Evolutionary conservation across 2,888 invertebrate genomes (phyloP).

Genomic region (Parochlus steinenii): DNA sequence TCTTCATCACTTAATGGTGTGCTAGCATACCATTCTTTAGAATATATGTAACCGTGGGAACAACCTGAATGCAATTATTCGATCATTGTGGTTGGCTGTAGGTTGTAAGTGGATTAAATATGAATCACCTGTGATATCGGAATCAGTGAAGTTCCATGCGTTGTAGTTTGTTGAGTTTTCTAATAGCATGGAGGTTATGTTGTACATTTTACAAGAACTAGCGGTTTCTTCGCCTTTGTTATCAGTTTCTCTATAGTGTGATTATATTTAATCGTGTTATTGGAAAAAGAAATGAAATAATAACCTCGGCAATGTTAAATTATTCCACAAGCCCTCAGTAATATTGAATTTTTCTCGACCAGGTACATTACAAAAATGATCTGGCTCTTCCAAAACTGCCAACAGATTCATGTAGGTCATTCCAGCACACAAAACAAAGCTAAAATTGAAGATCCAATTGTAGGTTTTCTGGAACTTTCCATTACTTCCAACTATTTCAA

Average conservation of each 20-base stretch:
- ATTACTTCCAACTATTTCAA: slow-evolving; percentile 34
- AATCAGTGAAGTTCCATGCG: slow-evolving; percentile 7
- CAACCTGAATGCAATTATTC: slow-evolving; percentile 25
- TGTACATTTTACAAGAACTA: slow-evolving; percentile 33
- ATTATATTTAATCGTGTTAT: neutral
- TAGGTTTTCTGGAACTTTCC: slow-evolving; percentile 35
- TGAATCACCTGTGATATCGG: slow-evolving; percentile 1
- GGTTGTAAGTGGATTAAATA: neutral
- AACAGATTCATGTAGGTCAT: slow-evolving; percentile 37
- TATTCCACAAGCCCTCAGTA: slow-evolving; percentile 33
- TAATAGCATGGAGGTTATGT: too few species aligned
- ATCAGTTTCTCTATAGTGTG: slow-evolving; percentile 22
- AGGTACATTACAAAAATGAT: slow-evolving; percentile 40
- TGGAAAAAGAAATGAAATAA: slow-evolving; percentile 14
- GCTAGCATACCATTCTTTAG: too few species aligned
- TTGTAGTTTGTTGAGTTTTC: too few species aligned
- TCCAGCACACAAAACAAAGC: slow-evolving; percentile 30
- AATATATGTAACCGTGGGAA: slow-evolving; percentile 37
- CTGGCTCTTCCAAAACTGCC: slow-evolving; percentile 35
- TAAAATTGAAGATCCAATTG: slow-evolving; percentile 32
- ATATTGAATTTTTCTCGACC: slow-evolving; percentile 32
- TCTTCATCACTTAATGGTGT: too few species aligned
- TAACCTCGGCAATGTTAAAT: slow-evolving; percentile 35
- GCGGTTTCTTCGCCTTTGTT: slow-evolving; percentile 25
- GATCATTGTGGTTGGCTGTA: neutral